A percentile compares a stretch with the other conserved stretches of the same genome.
Conservation (phyloP, 2,113 vertebrate species). For the Ciconia boyciana region DNA sequence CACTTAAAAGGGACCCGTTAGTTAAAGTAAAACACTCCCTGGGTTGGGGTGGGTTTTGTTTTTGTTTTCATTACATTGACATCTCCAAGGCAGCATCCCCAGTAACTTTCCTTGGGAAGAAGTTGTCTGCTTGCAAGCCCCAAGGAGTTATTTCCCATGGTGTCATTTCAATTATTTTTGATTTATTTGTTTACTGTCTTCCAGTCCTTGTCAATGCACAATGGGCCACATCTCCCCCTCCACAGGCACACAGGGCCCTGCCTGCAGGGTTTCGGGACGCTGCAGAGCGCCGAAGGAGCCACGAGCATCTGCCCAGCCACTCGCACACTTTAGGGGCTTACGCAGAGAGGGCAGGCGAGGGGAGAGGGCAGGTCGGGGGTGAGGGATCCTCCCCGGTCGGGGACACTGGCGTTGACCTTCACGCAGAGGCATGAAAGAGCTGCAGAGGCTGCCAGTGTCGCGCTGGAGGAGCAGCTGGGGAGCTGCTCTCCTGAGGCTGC, state of each 20-base stretch:
- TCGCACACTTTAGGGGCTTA: rapidly evolving
- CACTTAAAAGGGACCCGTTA: constrained; percentile 46
- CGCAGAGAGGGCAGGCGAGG: background rate
- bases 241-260: background rate
- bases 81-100: constrained; percentile 23
- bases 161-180: constrained; percentile 47
- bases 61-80: constrained; percentile 22
- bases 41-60: background rate
- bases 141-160: constrained; percentile 33
- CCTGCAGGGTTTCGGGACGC: rapidly evolving
- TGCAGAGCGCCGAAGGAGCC: background rate
- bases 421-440: background rate
- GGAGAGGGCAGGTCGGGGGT: background rate
- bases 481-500: background rate
- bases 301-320: background rate
- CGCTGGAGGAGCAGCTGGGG: background rate
- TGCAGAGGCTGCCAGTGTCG: background rate
- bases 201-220: constrained; percentile 26
- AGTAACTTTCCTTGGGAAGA: constrained; percentile 48
- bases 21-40: constrained; percentile 15
- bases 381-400: rapidly evolving
- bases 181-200: constrained; percentile 59
- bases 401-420: background rate
- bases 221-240: background rate
- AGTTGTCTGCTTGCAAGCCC: background rate